Evolutionary conservation across 2,797 vertebrate genomes (phyloP).

Genomic region (Babyrousa celebensis): DNA sequence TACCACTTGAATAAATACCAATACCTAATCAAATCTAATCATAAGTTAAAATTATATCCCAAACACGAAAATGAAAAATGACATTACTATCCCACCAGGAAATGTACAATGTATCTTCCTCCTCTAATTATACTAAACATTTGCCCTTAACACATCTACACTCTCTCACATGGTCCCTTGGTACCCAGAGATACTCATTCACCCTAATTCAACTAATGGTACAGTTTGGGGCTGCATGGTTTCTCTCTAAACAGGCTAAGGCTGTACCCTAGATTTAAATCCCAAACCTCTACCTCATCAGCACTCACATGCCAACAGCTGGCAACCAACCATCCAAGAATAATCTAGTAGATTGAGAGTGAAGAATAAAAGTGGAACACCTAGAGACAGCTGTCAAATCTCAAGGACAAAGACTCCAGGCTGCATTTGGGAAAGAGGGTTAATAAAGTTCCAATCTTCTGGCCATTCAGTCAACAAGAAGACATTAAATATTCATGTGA

Average conservation of each 20-base stretch:
- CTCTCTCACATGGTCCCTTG: background rate
- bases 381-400: background rate
- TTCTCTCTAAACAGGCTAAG: slow-evolving; percentile 33
- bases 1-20: slow-evolving; percentile 60
- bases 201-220: background rate
- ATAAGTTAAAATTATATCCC: slow-evolving; percentile 38
- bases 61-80: slow-evolving; percentile 66
- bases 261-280: slow-evolving; percentile 23
- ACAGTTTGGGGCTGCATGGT: background rate
- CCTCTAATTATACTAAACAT: slow-evolving; percentile 9
- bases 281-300: background rate
- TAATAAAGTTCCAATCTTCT: background rate
- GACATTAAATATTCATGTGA: slow-evolving; percentile 47
- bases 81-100: background rate
- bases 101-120: background rate
- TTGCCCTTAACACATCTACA: background rate
- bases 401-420: background rate
- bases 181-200: background rate
- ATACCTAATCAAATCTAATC: slow-evolving; percentile 54
- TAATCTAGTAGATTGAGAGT: background rate
- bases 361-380: slow-evolving; percentile 33
- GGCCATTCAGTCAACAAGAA: slow-evolving; percentile 48
- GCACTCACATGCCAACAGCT: background rate
- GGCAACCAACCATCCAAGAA: background rate
- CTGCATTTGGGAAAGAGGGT: background rate